Evolutionary conservation across 2,797 vertebrate genomes (phyloP).

Genomic region (Bovichtus variegatus): DNA sequence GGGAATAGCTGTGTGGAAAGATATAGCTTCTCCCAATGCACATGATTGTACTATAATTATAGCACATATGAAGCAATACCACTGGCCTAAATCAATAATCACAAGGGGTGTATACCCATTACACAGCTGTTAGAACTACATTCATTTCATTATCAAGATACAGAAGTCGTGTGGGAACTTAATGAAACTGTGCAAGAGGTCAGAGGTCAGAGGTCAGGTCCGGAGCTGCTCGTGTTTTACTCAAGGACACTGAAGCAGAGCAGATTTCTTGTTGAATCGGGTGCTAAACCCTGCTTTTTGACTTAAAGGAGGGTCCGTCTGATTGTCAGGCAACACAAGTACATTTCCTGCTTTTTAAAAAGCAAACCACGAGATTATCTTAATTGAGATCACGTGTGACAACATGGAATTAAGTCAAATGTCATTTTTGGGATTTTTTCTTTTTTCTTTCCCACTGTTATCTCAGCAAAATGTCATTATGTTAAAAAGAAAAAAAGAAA

Average conservation of each 20-base stretch:
- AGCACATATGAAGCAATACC: background rate
- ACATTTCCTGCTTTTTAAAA: background rate
- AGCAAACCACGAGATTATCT: background rate
- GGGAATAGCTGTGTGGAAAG: background rate
- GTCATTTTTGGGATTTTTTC: background rate
- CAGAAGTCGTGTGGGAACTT: background rate
- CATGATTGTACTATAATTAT: background rate
- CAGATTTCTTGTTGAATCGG: background rate
- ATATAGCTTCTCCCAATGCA: background rate
- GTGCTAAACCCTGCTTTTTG: background rate
- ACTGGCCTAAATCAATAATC: background rate
- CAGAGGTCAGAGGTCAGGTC: too few species aligned
- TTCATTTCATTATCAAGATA: background rate
- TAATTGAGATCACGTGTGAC: too few species aligned
- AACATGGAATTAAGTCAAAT: background rate
- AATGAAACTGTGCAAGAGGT: background rate
- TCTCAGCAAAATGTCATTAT: background rate
- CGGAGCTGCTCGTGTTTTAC: background rate
- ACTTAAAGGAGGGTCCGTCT: background rate
- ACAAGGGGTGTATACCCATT: background rate
- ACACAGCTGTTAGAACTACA: background rate
- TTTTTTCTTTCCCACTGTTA: background rate
- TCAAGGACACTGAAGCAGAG: background rate
- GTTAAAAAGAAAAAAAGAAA: background rate
- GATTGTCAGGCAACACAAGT: background rate